Evolutionary conservation across 1,140 invertebrate species (phyloP), one percentile per base, ranked within the genome.

Genomic region (Branchinecta lynchi): DNA sequence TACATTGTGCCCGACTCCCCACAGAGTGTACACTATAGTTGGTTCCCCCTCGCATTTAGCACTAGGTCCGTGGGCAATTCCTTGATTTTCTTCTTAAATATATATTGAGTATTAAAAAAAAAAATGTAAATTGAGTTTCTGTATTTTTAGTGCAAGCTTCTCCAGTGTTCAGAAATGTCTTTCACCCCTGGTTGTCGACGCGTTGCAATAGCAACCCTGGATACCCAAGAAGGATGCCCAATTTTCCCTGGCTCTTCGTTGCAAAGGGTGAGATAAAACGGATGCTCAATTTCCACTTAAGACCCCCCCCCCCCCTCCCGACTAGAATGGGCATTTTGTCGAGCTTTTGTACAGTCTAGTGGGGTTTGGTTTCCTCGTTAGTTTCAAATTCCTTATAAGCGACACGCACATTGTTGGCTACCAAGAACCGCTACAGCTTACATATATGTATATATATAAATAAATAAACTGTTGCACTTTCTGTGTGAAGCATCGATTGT

Each of bases 141-240:
- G 8, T 7, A 12, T 44, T 68, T 68, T n/a, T 15, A 70, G 68
- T 71, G 71, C 46, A 71, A 71, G 60, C 15, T 71, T 15, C 32
- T 70, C 20, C 71, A 71, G 45, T 51, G 44, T 9, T 71, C 71
- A 9, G 66, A 71, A 44, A 32, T 71, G 15, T 71, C 71, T 8
- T 71, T 71, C 45, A 65, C 71, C 8, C n/a, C 21, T 7, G 71
- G 71, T 43, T 65, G 69, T 32, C 17, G 71, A 0, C 46, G 68
- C 8, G 66, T 69, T 3, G 60, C 71, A 2, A 65, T 71, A 17
- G 68, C 43, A 43, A 51, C 46, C 17, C 21, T 71, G 43, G 68
- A 69, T 66, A 69, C 71, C 7, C 69, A 71, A 43, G 71, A 71
- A 45, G 71, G 71, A 8, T 71, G 71, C 43, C 71, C 71, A 0